Conservation (phyloP, 2,113 vertebrate genomes). For the Megalops atlanticus region DNA sequence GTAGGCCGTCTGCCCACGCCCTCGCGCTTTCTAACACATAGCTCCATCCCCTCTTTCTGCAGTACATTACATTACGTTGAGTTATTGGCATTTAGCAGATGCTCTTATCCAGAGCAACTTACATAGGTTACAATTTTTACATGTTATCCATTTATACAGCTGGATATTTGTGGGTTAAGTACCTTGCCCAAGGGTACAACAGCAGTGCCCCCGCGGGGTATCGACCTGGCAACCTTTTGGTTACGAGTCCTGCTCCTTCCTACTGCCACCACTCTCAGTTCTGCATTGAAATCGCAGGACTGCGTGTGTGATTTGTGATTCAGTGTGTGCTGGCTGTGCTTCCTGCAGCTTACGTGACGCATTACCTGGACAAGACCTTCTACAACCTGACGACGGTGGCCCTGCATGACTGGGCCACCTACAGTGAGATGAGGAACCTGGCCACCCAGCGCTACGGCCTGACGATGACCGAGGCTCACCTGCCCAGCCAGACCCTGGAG, state of each 20-base stretch:
- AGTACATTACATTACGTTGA: too few species aligned
- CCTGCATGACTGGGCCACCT: constrained; percentile 98
- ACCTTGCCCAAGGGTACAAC: too few species aligned
- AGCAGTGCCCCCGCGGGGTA: too few species aligned
- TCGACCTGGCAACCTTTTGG: too few species aligned
- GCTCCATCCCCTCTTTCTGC: neutral
- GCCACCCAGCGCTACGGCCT: constrained; percentile 94
- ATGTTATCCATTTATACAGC: too few species aligned
- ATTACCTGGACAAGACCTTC: constrained; percentile 98
- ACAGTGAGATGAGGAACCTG: constrained; percentile 97
- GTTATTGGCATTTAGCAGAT: too few species aligned
- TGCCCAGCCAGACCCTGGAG: constrained; percentile 97
- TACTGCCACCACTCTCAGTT: too few species aligned
- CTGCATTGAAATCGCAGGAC: neutral
- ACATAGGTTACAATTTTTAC: too few species aligned
- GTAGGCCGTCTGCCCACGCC: constrained; percentile 53
- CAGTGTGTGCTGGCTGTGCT: neutral
- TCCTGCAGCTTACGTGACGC: constrained; percentile 87
- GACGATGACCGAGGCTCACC: constrained; percentile 93
- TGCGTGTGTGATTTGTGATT: neutral
- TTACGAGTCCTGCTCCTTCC: too few species aligned
- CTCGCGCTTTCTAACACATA: neutral
- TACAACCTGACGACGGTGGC: constrained; percentile 97
- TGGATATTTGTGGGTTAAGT: too few species aligned
- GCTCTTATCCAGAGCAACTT: too few species aligned